Percentiles rank a stretch among this genome's conserved stretches.
Conservation (phyloP, 2,888 invertebrate species). For the Sesia apiformis region DNA sequence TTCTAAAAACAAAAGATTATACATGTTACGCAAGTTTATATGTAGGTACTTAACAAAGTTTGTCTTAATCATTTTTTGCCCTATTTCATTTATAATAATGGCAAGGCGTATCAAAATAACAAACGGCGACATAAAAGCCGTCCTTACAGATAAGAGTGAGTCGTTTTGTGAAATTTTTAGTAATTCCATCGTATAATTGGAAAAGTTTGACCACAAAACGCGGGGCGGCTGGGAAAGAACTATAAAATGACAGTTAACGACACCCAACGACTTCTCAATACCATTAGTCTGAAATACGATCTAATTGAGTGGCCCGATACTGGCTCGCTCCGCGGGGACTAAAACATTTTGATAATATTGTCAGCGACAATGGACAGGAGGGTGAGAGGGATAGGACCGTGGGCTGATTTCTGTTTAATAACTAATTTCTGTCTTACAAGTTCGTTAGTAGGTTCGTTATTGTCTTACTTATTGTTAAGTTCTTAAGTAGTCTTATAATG, state of each 20-base stretch:
- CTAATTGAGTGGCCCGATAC: slow-evolving; percentile 7
- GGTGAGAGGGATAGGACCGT: too few relatives aligned
- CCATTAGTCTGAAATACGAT: slow-evolving; percentile 46
- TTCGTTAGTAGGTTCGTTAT: too few relatives aligned
- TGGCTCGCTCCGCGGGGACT: neutral
- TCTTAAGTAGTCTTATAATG: too few relatives aligned
- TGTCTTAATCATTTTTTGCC: too few relatives aligned
- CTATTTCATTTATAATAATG: neutral
- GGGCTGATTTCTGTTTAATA: too few relatives aligned
- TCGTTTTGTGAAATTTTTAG: slow-evolving; percentile 41
- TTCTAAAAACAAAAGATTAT: too few relatives aligned
- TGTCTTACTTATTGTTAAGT: too few relatives aligned
- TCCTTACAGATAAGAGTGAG: slow-evolving; percentile 17
- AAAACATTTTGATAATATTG: slow-evolving; percentile 2
- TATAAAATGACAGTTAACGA: slow-evolving; percentile 55
- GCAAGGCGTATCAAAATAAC: neutral
- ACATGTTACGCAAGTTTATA: too few relatives aligned
- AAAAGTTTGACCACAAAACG: slow-evolving; percentile 41
- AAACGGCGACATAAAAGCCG: neutral
- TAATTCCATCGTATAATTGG: slow-evolving; percentile 46
- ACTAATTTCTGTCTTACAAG: too few relatives aligned
- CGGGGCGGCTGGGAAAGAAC: slow-evolving; percentile 36
- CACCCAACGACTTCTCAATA: slow-evolving; percentile 46
- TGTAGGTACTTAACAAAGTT: too few relatives aligned
- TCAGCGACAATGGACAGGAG: neutral